Conservation (phyloP, 2,113 vertebrate genomes). For the Neodontobutis hainanensis region DNA sequence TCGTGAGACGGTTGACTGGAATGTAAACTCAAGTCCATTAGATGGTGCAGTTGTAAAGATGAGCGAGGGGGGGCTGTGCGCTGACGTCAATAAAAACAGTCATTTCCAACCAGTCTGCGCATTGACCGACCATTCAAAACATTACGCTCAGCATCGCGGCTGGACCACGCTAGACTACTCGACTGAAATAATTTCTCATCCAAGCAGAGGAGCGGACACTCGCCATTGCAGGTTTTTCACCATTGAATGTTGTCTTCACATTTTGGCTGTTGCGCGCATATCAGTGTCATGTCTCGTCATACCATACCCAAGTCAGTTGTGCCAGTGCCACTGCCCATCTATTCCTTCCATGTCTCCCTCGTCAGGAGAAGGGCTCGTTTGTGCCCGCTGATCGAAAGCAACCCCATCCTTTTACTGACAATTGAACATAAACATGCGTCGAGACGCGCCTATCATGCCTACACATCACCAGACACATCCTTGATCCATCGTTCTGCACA, state of each 20-base stretch:
- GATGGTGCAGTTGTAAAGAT: constrained; percentile 66
- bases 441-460: constrained; percentile 28
- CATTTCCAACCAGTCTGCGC: constrained; percentile 75
- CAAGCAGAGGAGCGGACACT: constrained; percentile 45
- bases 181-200: constrained; percentile 42
- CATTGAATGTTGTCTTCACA: constrained; percentile 65
- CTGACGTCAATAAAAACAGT: constrained; percentile 78
- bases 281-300: constrained; percentile 74
- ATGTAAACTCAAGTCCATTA: constrained; percentile 60
- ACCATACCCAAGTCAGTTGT: constrained; percentile 60
- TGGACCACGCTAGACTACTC: constrained; percentile 56
- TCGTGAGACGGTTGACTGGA: constrained; percentile 42
- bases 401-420: constrained; percentile 1
- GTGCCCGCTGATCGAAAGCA: constrained; percentile 27
- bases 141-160: constrained; percentile 71
- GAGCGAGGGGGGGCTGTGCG: constrained; percentile 40
- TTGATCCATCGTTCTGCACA: constrained; percentile 19
- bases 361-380: constrained; percentile 11
- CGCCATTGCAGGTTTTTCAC: constrained; percentile 69
- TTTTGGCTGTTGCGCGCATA: constrained; percentile 65
- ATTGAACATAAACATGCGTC: constrained; percentile 30
- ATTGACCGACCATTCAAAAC: constrained; percentile 74
- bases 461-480: constrained; percentile 30
- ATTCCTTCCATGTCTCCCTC: constrained; percentile 42
- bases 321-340: constrained; percentile 63